These are phyloP conservation scores for Argentina silus DNA, from an alignment of 2,797 vertebrate genomes.

Conservation along the genomic window DNA sequence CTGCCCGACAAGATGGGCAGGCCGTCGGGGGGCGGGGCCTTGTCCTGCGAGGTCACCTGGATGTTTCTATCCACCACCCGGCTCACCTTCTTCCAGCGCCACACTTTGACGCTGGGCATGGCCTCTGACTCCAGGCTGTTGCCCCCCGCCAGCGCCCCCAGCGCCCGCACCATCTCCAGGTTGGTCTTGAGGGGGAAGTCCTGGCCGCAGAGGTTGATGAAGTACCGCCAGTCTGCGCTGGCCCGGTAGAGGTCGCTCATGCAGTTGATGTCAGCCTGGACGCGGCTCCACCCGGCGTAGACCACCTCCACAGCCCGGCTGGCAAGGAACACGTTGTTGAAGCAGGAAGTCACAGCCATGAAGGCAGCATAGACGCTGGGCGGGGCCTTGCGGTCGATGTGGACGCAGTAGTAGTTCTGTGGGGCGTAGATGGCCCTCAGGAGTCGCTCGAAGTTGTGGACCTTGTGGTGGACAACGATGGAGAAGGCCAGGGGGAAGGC, in stretches of 20 bases:
- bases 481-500: conserved; percentile 90
- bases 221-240: conserved; percentile 83
- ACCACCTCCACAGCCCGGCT: conserved; percentile 80
- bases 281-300: conserved; percentile 85
- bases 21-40: conserved; percentile 76
- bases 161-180: conserved; percentile 83
- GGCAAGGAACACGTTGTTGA: conserved; percentile 87
- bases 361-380: conserved; percentile 72
- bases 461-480: conserved; percentile 89
- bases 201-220: conserved; percentile 90
- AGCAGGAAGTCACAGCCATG: conserved; percentile 80
- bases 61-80: conserved; percentile 72
- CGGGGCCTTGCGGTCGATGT: conserved; percentile 73
- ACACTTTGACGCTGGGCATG: conserved; percentile 76
- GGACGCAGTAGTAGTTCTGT: conserved; percentile 91
- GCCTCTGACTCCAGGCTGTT: conserved; percentile 88
- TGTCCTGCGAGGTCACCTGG: conserved; percentile 63
- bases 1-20: conserved; percentile 84
- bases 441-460: conserved; percentile 88
- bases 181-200: conserved; percentile 94
- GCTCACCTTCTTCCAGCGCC: conserved; percentile 74
- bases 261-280: conserved; percentile 93
- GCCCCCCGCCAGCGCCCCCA: conserved; percentile 78
- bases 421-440: conserved; percentile 87
- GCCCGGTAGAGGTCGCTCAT: conserved; percentile 85